phyloP scores from a whole-genome alignment of 1,140 invertebrate genomes.

The Lutraria rhynchaena region DNA sequence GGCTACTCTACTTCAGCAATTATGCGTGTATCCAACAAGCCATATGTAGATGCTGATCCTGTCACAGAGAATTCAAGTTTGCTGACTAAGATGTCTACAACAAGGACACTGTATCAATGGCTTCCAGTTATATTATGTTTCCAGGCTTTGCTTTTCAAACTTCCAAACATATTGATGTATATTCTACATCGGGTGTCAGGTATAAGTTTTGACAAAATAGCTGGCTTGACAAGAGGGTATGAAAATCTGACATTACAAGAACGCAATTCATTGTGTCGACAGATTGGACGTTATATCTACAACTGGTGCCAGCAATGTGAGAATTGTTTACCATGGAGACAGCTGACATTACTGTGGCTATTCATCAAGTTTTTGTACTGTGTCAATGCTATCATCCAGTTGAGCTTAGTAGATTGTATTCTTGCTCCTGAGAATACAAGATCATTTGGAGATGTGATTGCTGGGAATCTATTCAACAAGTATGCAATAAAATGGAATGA shows the following conservation, averaged over 20 bases:
- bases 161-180: constrained; percentile 44
- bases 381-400: constrained; percentile 19
- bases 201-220: constrained; percentile 42
- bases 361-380: constrained; percentile 31
- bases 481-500: constrained; percentile 34
- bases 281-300: constrained; percentile 28
- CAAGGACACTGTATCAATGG: constrained; percentile 40
- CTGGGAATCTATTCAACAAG: constrained; percentile 15
- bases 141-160: constrained; percentile 46
- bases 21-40: too few species aligned
- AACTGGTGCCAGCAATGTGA: constrained; percentile 37
- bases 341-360: constrained; percentile 27
- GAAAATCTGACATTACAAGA: constrained; percentile 24
- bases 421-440: constrained; percentile 5
- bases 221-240: constrained; percentile 25
- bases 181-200: constrained; percentile 33
- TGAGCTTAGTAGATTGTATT: constrained; percentile 3
- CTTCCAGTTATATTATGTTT: constrained; percentile 39
- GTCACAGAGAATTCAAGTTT: neutral
- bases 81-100: neutral
- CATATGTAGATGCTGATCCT: too few species aligned
- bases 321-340: constrained; percentile 38
- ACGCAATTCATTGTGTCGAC: neutral
- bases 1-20: too few species aligned
- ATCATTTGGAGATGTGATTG: constrained; percentile 38